These are phyloP conservation scores for Spodoptera frugiperda DNA, from an alignment of 1,140 invertebrate species.

Conservation along the genomic window DNA sequence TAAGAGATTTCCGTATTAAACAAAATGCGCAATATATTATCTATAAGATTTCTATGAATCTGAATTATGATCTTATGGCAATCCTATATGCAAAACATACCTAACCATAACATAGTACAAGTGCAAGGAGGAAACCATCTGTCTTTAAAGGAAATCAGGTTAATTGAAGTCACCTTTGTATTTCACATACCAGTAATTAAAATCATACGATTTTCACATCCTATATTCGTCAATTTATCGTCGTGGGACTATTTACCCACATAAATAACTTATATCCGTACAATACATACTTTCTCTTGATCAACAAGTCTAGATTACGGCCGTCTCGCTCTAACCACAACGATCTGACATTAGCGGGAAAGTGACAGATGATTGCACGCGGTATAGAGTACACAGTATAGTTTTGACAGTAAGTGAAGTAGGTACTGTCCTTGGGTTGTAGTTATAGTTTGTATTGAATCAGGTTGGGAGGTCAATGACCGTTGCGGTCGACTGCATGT, in stretches of 20 bases:
- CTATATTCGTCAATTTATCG: constrained; percentile 19
- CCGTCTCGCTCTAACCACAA: constrained; percentile 44
- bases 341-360: constrained; percentile 55
- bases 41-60: too few relatives aligned
- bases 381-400: constrained; percentile 53
- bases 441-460: constrained; percentile 19
- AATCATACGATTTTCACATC: not conserved
- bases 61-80: too few relatives aligned
- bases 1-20: too few relatives aligned
- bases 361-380: constrained; percentile 60
- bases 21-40: too few relatives aligned
- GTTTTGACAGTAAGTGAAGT: constrained; percentile 24
- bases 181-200: too few relatives aligned
- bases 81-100: too few relatives aligned
- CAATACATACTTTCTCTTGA: constrained; percentile 53
- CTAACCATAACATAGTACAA: too few relatives aligned
- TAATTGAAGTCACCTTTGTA: too few relatives aligned
- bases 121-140: too few relatives aligned
- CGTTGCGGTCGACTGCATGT: constrained; percentile 27
- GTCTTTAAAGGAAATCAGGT: too few relatives aligned
- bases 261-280: constrained; percentile 42
- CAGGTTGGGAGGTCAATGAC: constrained; percentile 21
- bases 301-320: constrained; percentile 55
- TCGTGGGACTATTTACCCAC: constrained; percentile 23
- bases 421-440: constrained; percentile 25